These are phyloP conservation scores for Cyclura pinguis DNA, from an alignment of 2,797 vertebrate species.

Conservation along the genomic window DNA sequence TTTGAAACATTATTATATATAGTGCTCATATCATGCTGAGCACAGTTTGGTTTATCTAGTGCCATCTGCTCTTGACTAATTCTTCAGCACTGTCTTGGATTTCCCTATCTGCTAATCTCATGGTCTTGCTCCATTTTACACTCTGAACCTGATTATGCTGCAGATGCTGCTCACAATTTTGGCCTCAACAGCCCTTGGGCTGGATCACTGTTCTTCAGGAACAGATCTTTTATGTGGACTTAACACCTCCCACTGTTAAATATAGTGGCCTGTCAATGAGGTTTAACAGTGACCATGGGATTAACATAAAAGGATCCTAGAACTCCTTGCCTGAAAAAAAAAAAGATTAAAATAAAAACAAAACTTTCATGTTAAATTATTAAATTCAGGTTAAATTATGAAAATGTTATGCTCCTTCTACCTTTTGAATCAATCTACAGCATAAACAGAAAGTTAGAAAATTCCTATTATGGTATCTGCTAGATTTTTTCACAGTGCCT, in stretches of 20 bases:
- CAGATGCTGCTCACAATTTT: too few relatives aligned
- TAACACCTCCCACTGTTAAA: background rate
- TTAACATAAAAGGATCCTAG: background rate
- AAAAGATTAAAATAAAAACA: background rate
- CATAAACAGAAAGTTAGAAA: background rate
- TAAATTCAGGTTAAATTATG: constrained; percentile 6
- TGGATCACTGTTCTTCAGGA: background rate
- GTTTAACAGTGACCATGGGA: background rate
- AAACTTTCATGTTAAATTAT: background rate
- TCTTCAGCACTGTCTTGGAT: background rate
- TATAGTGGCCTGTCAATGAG: background rate
- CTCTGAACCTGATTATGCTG: background rate
- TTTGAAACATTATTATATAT: background rate
- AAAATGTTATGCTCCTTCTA: background rate
- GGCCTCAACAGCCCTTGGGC: background rate
- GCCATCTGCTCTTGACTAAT: background rate
- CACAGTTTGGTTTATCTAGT: background rate
- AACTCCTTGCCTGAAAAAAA: background rate
- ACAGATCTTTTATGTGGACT: background rate
- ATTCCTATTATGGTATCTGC: background rate
- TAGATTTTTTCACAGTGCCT: background rate
- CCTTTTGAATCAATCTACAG: background rate
- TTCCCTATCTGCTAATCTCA: background rate
- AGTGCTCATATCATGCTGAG: background rate
- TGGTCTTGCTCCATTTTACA: background rate